Evolutionary conservation across 2,113 vertebrate species (phyloP), one percentile per base, ranked within the genome.

Genomic region (Vulpes vulpes): DNA sequence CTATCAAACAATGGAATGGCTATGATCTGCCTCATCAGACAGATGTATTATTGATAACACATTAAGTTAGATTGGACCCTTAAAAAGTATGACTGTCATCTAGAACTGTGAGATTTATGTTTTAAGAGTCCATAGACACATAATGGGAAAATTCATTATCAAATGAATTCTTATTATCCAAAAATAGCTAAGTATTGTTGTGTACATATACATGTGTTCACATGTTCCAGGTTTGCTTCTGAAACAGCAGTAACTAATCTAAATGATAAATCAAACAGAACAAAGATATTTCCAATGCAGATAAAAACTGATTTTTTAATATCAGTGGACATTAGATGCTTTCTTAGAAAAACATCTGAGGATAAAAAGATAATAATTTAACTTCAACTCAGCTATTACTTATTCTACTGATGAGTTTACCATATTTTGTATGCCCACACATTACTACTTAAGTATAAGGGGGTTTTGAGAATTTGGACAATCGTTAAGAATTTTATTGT

Each of bases 21-120:
- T 97, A 73, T 94, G 96, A 98, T 97, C 97, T 98, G 93, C 43
- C 38, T n/a, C 35, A 87, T 89, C 22, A 96, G 17, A 93, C 4
- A 14, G 57, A 95, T 95, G 2, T 85, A 96, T 94, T 97, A 98
- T 89, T 98, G 96, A 88, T 71, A 94, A 30, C 74, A 96, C 19
- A 95, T 82, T 43, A 96, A 96, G 97, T 94, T 96, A 93, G 43
- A 94, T 1, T 85, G 69, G 15, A 97, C 65, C 17, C 64, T 98
- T 55, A 95, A 96, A 97, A 97, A 97, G 67, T 96, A 32, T 0
- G 82, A 30, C 65, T 95, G 35, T 57, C 96, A 84, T 97, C 64
- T 91, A 86, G 67, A 95, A 30, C 14, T 76, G 2, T 88, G 81
- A 97, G 35, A 91, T 96, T 96, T 96, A 65, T 96, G 57, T 92